Base-by-base conservation (phyloP, 92 coral and sea anemone species). In the Parazoanthus darwini region DNA sequence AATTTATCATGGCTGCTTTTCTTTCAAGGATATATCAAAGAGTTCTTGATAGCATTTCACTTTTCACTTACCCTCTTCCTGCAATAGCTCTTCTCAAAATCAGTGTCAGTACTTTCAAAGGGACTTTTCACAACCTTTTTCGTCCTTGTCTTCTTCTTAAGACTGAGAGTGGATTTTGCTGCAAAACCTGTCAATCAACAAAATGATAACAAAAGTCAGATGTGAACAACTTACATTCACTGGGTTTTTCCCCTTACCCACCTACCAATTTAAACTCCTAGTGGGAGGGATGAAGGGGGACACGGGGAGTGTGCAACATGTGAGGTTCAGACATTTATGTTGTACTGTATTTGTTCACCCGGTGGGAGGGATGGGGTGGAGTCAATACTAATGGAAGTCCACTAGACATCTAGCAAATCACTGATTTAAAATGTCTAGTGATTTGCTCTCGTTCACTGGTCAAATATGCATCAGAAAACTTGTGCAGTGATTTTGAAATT, bases 51-150 rank as follows among this genome's bases (percentile, higher is more conserved):
- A 78, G 36, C 16, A 43, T 26, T 23, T 51, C 23, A n/a, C 0
- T 85, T 86, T 48, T 54, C 20, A 54, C 59, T 54, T 59, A 96
- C 98, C 92, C 85, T 93, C 86, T 94, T 94, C 93, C 90, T 90
- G 15, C 93, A 88, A 87, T 94, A 96, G 48, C 88, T 89, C 36
- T 86, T 93, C 18, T 79, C 92, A 85, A 92, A 88, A 51, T 96
- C 94, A 66, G 86, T 91, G 72, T 94, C 94, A 76, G 72, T 86
- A 22, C 91, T 92, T 92, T 92, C 94, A 35, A 93, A 93, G 33
- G 96, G 90, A 73, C 91, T 89, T 44, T 93, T 91, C 8, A 94
- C 86, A 58, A 91, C 91, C 79, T 95, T 95, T 81, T 87, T 92
- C n/a, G 93, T 37, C 76, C 90, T 90, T 86, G 90, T 92, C 89